Percentiles rank a stretch among this genome's conserved stretches.
Evolutionary conservation across 1,140 invertebrate species (phyloP).

Genomic region (Hylyphantes graminicola): DNA sequence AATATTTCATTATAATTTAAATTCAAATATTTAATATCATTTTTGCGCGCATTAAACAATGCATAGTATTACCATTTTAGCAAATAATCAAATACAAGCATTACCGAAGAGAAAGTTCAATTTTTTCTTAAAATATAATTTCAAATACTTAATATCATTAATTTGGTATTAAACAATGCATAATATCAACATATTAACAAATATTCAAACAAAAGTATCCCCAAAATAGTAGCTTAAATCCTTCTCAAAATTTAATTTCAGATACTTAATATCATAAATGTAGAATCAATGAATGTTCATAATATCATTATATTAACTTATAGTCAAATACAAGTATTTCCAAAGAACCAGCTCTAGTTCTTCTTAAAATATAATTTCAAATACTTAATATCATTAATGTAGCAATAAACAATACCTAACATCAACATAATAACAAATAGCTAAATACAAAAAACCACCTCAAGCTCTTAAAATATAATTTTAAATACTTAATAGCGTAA

Average conservation of each 20-base stretch:
- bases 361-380: neutral
- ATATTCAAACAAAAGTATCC: neutral
- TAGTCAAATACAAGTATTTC: neutral
- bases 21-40: no score
- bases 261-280: neutral
- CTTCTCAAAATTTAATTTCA: neutral
- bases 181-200: neutral
- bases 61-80: no score
- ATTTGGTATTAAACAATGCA: neutral
- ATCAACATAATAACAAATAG: neutral
- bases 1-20: no score
- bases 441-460: neutral
- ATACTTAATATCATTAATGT: neutral
- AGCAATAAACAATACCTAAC: neutral
- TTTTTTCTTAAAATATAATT: neutral
- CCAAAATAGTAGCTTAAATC: neutral
- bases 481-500: neutral
- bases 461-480: neutral
- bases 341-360: neutral
- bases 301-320: neutral
- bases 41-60: no score
- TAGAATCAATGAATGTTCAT: neutral
- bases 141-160: neutral
- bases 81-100: neutral
- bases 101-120: neutral